These are phyloP conservation scores for Chloroceryle amazona DNA, from an alignment of 2,797 vertebrate species.

Conservation along the genomic window DNA sequence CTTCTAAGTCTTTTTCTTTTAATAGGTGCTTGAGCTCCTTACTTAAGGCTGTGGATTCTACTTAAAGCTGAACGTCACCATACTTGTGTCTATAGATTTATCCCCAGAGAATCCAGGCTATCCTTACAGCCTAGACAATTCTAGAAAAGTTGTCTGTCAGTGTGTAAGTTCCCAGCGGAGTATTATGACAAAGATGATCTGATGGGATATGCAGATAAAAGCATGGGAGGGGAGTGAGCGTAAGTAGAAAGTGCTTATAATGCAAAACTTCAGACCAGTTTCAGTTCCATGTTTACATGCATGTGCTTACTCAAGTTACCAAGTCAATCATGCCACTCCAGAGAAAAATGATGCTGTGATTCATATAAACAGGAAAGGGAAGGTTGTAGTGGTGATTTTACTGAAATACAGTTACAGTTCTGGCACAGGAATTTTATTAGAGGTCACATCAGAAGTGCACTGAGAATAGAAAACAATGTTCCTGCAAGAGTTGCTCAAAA, in stretches of 20 bases:
- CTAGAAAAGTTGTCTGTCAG: not conserved
- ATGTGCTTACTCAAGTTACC: not conserved
- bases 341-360: not conserved
- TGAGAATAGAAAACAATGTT: not conserved
- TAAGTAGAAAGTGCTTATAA: not conserved
- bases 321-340: not conserved
- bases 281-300: not conserved
- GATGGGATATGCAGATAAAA: not conserved
- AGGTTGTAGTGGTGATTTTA: not conserved
- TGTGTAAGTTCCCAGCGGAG: not conserved
- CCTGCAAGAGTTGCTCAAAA: not conserved
- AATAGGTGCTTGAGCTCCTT: not conserved
- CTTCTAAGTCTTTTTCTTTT: not conserved
- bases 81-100: not conserved
- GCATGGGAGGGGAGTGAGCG: not conserved
- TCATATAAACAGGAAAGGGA: not conserved
- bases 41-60: not conserved
- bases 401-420: not conserved
- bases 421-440: not conserved
- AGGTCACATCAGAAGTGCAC: not conserved
- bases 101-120: not conserved
- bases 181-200: not conserved
- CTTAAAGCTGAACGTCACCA: not conserved
- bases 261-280: not conserved
- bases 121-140: not conserved